Evolutionary conservation across 2,888 invertebrate species (phyloP).

Genomic region (Agapostemon virescens): DNA sequence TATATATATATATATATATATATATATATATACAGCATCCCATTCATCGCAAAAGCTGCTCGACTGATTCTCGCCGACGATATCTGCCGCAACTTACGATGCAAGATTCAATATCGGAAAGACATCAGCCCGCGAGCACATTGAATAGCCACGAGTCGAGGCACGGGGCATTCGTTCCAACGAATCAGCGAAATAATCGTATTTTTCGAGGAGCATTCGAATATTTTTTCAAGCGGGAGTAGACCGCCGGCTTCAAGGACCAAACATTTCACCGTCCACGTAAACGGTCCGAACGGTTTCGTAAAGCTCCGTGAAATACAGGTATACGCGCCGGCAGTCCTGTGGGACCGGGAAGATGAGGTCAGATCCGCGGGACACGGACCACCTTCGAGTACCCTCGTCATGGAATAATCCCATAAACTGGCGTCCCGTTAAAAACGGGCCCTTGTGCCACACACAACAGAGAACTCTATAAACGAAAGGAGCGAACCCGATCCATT

Average conservation of each 20-base stretch:
- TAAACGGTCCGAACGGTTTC: slow-evolving; percentile 39
- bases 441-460: background rate
- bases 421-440: slow-evolving; percentile 38
- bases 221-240: slow-evolving; percentile 4
- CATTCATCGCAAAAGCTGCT: background rate
- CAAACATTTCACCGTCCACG: slow-evolving; percentile 34
- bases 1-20: too few species aligned
- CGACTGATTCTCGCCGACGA: background rate
- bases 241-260: background rate
- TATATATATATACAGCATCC: background rate
- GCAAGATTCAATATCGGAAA: background rate
- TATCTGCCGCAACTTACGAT: background rate
- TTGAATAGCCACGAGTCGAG: background rate
- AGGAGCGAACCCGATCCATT: background rate
- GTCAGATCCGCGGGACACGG: slow-evolving; percentile 56
- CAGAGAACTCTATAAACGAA: slow-evolving; percentile 19
- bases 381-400: slow-evolving; percentile 43
- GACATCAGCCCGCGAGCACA: background rate
- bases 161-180: background rate
- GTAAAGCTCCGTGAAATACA: slow-evolving; percentile 50
- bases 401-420: slow-evolving; percentile 60
- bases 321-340: slow-evolving; percentile 47
- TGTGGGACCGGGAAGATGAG: slow-evolving; percentile 52
- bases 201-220: background rate
- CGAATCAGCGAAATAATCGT: background rate